Conservation (phyloP, 2,797 vertebrate species). For the Paedocypris micromegethes region DNA sequence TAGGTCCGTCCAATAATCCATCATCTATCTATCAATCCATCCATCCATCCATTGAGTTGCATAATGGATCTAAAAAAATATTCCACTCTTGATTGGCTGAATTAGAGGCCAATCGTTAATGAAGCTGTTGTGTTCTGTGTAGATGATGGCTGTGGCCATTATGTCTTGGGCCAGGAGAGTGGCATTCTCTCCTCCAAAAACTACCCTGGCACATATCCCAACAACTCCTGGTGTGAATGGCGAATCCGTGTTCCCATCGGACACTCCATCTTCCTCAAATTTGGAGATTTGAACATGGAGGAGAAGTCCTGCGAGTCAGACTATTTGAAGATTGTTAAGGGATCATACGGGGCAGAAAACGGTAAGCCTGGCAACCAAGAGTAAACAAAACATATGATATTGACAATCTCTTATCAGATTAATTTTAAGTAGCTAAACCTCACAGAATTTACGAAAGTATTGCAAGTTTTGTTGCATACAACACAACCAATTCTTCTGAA, state of each 20-base stretch:
- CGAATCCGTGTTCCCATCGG: conserved; percentile 67
- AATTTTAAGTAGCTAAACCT: no score
- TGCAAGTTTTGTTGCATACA: no score
- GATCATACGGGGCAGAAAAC: conserved; percentile 45
- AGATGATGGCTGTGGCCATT: conserved; percentile 78
- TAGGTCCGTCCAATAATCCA: no score
- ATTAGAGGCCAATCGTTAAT: background rate
- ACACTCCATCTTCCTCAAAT: conserved; percentile 69
- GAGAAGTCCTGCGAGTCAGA: conserved; percentile 71
- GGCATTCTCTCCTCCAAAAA: conserved; percentile 78
- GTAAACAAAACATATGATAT: no score
- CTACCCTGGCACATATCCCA: conserved; percentile 79
- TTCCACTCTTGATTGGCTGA: no score
- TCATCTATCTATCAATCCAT: no score
- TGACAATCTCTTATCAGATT: background rate
- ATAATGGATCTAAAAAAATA: no score
- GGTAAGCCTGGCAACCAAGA: conserved; percentile 57
- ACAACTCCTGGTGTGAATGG: conserved; percentile 74
- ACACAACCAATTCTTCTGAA: no score
- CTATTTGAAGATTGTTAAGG: conserved; percentile 68
- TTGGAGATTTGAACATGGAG: conserved; percentile 78
- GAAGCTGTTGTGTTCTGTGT: conserved; percentile 12
- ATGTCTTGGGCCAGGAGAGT: conserved; percentile 70
- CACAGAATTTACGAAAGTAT: no score
- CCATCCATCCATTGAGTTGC: no score